Base-by-base conservation (phyloP, 2,113 vertebrate species). In the Trichechus manatus region DNA sequence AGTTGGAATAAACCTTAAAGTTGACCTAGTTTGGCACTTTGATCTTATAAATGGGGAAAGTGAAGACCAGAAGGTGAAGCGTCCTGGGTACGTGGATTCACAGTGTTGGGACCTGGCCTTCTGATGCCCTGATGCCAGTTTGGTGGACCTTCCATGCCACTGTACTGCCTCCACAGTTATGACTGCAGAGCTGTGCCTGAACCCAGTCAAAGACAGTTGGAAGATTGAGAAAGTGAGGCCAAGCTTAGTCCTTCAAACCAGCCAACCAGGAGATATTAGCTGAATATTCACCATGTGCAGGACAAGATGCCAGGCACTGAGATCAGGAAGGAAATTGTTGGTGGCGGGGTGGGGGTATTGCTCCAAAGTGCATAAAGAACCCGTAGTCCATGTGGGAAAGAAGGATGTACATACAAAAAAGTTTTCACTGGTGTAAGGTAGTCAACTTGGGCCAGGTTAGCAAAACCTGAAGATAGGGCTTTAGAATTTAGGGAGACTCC, bases 61-160 rank as follows among this genome's bases (percentile, higher is more conserved):
- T 19, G 61, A 87, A 78, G 66, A 36, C 29, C n/a, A 81, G 66
- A 95, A 27, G 0, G 19, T 50, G 29, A 86, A 80, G 44, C 74
- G 56, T 13, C 0, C 0, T 47, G 27, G 11, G 5, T 23, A 27
- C 70, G 0, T 56, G 44, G 39, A 61, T 0, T 15, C 77, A 33
- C 42, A 22, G 53, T 29, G 15, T 9, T 36, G 14, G 22, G 79
- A 66, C 33, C 19, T 81, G 77, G 63, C 15, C 15, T 89, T 36
- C 19, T 27, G 23, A 74, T 63, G 61, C 85, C 36, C 31, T 47
- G 17, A 63, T 53, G 6, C n/a, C 9, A 44, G 19, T 22, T 36
- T 44, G 80, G n/a, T 61, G 47, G 10, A 27, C 10, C 85, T 80
- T 80, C 27, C 33, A 15, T 31, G 23, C 15, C 1, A n/a, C 8